A percentile compares a stretch with the other conserved stretches of the same genome.
phyloP scores from a whole-genome alignment of 1,140 invertebrate genomes.

The Temnothorax nylanderi region DNA sequence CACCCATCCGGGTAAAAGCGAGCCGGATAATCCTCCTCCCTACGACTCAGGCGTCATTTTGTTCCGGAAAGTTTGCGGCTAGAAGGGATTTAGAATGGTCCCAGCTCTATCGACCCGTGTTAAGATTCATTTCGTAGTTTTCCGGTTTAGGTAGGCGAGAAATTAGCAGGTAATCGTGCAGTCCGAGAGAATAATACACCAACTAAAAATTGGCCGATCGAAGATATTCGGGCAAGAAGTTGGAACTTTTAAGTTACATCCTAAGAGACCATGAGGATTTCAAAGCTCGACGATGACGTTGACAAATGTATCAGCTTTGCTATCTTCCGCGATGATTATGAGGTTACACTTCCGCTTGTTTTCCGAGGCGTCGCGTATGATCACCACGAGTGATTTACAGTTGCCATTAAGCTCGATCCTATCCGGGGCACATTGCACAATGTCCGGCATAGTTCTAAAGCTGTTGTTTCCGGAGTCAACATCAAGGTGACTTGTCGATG shows the following conservation, averaged over 20 bases:
- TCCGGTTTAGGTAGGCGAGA: not conserved
- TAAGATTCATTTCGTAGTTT: constrained; percentile 35
- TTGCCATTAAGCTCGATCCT: constrained; percentile 19
- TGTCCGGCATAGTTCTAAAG: constrained; percentile 6
- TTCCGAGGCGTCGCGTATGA: constrained; percentile 17
- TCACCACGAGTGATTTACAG: constrained; percentile 48
- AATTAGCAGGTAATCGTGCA: constrained; percentile 1
- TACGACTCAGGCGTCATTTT: constrained; percentile 23
- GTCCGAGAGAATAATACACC: not conserved
- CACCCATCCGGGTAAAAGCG: constrained; percentile 29
- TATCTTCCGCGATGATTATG: constrained; percentile 49
- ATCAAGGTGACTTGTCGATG: constrained; percentile 8
- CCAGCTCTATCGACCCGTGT: constrained; percentile 2
- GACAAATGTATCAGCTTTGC: constrained; percentile 31
- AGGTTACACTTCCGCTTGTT: constrained; percentile 48
- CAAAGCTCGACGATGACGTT: constrained; percentile 11
- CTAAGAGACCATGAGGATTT: not conserved
- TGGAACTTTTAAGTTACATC: not conserved
- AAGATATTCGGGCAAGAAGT: not conserved
- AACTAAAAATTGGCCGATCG: not conserved
- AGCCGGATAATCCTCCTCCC: constrained; percentile 23
- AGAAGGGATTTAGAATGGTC: constrained; percentile 12
- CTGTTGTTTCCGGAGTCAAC: constrained; percentile 24
- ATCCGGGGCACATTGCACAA: constrained; percentile 9
- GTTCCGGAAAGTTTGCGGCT: constrained; percentile 24